Percentiles rank a stretch among this genome's conserved stretches.
These are phyloP conservation scores for Pasiphila rectangulata DNA, from an alignment of 2,888 invertebrate genomes.

Conservation along the genomic window DNA sequence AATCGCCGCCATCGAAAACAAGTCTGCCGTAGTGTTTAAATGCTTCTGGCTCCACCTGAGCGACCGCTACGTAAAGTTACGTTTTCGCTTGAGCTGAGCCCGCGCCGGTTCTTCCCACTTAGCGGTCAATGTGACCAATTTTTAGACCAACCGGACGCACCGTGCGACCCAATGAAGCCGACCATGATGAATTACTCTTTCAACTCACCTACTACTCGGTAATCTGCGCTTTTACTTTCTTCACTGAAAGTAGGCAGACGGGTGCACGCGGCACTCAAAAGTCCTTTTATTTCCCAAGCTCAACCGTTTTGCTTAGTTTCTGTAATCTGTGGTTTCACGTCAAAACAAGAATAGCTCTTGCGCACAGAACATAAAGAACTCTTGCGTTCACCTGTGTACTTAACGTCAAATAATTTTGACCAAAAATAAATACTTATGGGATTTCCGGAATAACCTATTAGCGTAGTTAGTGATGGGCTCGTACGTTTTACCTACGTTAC, in stretches of 20 bases:
- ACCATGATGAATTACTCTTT: conserved; percentile 61
- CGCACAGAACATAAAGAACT: too few species aligned
- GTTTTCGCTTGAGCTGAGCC: conserved; percentile 30
- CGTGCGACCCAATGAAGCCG: conserved; percentile 60
- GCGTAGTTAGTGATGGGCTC: too few species aligned
- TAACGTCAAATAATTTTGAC: too few species aligned
- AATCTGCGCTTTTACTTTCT: conserved; percentile 63
- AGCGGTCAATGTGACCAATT: conserved; percentile 76
- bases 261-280: conserved; percentile 32
- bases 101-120: conserved; percentile 65
- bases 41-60: conserved; percentile 15
- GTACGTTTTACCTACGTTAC: neutral
- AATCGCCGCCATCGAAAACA: too few species aligned
- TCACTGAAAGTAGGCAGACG: conserved; percentile 62
- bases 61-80: conserved; percentile 3
- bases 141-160: conserved; percentile 72
- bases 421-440: neutral
- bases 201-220: conserved; percentile 11
- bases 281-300: conserved; percentile 3
- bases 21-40: conserved; percentile 13
- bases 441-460: neutral
- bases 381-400: neutral
- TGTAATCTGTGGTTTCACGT: neutral
- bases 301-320: neutral
- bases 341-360: too few species aligned